Evolutionary conservation across 2,888 invertebrate genomes (phyloP), one percentile per base, ranked within the genome.

Genomic region (Coecobrya sp.): DNA sequence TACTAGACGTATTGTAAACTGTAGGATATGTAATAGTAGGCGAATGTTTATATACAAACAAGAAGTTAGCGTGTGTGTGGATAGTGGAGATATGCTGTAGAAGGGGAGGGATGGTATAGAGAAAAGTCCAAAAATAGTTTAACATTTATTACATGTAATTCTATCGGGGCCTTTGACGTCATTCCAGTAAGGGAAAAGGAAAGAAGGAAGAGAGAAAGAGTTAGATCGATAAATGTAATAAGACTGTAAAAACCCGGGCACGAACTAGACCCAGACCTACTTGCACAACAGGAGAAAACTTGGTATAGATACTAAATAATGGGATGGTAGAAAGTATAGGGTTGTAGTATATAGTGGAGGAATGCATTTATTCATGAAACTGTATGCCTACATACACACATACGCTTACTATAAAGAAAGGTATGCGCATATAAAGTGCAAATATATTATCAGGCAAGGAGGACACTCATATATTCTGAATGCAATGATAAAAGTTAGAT

Each of bases 151-250:
- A 93, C 92, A 93, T 94, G 92, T 93, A 93, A 93, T 82, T 92
- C 84, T 92, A 82, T 87, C 73, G 86, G 86, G 76, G 93, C 87
- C 91, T 93, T 94, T 94, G 94, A 94, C 94, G 94, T 94, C 94
- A 94, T 92, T 93, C 89, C 92, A 68, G 85, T 45, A 52, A 70
- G 65, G 45, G 79, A 81, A 76, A 76, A 86, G 30, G 42, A 65
- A 62, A 84, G 13, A 22, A 70, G 22, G 84, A 42, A 68, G 27
- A 11, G n/a, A 36, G 52, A 70, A 82, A 65, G 42, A 85, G 86
- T 79, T 79, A 86, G 90, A 90, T 90, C 90, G 65, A 90, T 90
- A 89, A 90, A 86, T 90, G 86, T 86, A 85, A 86, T 90, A 85
- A 90, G 73, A 85, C 85, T 65, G 30, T 42, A 76, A 91, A 90